phyloP scores from a whole-genome alignment of 2,888 invertebrate genomes.

The Tipula confusa region DNA sequence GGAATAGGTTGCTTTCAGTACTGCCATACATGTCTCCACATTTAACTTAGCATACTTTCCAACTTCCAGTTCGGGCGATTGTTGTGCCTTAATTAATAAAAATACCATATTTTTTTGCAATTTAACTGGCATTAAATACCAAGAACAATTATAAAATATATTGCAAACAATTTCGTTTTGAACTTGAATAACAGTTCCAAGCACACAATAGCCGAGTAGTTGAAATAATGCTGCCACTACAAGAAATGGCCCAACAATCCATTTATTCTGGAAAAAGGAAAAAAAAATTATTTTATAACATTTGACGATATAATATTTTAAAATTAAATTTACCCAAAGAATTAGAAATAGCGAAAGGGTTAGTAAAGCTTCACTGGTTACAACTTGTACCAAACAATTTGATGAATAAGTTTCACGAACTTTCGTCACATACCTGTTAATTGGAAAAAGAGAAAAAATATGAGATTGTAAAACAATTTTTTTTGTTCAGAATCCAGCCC shows the following conservation, averaged over 20 bases:
- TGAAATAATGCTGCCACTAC: background rate
- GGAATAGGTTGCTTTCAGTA: background rate
- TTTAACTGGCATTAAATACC: background rate
- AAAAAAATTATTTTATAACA: background rate
- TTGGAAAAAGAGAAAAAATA: background rate
- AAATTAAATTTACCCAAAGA: background rate
- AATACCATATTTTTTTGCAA: background rate
- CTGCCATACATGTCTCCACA: background rate
- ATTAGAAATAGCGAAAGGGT: background rate
- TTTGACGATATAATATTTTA: background rate
- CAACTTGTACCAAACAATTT: background rate
- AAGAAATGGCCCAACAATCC: background rate
- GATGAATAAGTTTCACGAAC: background rate
- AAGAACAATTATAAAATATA: background rate
- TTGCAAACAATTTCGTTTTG: background rate
- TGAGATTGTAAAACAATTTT: no score
- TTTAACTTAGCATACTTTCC: background rate
- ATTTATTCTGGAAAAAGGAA: background rate
- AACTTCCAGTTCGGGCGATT: background rate
- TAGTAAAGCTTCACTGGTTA: background rate
- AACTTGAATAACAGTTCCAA: background rate
- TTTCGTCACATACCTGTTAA: background rate
- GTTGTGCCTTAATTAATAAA: background rate
- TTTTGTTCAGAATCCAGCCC: no score
- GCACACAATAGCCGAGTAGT: background rate